phyloP scores from a whole-genome alignment of 2,888 invertebrate genomes.

The Geophilus truncorum region DNA sequence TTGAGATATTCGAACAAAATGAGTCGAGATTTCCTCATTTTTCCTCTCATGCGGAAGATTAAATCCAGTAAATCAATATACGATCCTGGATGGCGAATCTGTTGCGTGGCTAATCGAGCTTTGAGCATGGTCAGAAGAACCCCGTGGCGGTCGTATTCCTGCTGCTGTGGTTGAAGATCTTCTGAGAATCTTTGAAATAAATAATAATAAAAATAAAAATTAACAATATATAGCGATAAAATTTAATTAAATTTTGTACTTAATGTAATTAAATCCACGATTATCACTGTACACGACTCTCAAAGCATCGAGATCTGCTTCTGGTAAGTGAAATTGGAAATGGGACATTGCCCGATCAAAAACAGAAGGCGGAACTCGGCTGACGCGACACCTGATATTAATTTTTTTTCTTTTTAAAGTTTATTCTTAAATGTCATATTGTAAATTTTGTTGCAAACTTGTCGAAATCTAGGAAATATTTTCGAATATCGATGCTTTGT shows the following conservation, averaged over 20 bases:
- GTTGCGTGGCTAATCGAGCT: conserved; percentile 28
- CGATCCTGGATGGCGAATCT: conserved; percentile 19
- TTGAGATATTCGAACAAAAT: conserved; percentile 30
- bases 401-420: neutral
- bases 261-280: conserved; percentile 28
- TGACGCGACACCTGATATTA: neutral
- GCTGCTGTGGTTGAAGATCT: conserved; percentile 8
- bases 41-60: neutral
- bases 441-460: neutral
- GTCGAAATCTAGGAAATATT: conserved; percentile 30
- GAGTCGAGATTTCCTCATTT: conserved; percentile 15
- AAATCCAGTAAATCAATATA: conserved; percentile 29
- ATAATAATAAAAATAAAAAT: neutral
- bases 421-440: neutral
- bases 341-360: conserved; percentile 28
- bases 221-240: too few species aligned
- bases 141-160: conserved; percentile 17
- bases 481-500: neutral
- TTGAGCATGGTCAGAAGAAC: conserved; percentile 29
- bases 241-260: conserved; percentile 8
- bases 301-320: conserved; percentile 7
- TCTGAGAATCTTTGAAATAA: neutral
- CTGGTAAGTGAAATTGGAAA: conserved; percentile 23
- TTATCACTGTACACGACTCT: conserved; percentile 20
- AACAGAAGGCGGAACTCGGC: neutral